phyloP scores from a whole-genome alignment of 2,888 invertebrate species.

The Drosophila tanythrix region DNA sequence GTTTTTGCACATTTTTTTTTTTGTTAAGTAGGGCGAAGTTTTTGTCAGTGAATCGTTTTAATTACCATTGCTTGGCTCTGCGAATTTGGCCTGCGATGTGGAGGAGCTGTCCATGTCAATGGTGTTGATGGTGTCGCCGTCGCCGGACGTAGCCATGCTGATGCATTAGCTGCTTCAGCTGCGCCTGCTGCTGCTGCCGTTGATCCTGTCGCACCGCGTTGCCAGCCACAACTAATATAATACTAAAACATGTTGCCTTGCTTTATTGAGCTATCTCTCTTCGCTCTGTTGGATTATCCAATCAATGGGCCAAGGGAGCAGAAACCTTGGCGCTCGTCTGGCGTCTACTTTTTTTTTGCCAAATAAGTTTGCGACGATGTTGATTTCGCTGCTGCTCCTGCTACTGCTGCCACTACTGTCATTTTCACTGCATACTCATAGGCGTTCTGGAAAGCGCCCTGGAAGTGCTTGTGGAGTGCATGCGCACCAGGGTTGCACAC shows the following conservation, averaged over 20 bases:
- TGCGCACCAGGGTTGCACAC: slow-evolving; percentile 63
- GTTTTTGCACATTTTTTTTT: slow-evolving; percentile 18
- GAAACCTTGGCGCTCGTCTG: slow-evolving; percentile 70
- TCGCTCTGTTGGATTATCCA: slow-evolving; percentile 57
- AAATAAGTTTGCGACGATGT: slow-evolving; percentile 57
- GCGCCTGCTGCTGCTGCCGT: slow-evolving; percentile 18
- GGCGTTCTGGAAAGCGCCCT: slow-evolving; percentile 66
- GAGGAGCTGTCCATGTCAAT: slow-evolving; percentile 91
- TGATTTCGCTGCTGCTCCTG: slow-evolving; percentile 63
- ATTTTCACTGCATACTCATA: slow-evolving; percentile 78
- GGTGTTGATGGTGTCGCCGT: slow-evolving; percentile 89
- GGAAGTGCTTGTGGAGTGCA: slow-evolving; percentile 50
- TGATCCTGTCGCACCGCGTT: slow-evolving; percentile 28
- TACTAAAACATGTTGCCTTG: slow-evolving; percentile 69
- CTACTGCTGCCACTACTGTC: slow-evolving; percentile 70
- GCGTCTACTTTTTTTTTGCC: slow-evolving; percentile 57
- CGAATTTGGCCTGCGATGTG: slow-evolving; percentile 87
- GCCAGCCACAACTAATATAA: slow-evolving; percentile 24
- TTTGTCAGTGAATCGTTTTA: slow-evolving; percentile 35
- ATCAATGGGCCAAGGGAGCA: slow-evolving; percentile 68
- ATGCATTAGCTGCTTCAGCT: slow-evolving; percentile 64
- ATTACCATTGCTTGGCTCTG: slow-evolving; percentile 84
- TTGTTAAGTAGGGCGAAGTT: background rate
- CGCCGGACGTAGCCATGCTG: slow-evolving; percentile 91
- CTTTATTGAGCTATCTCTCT: slow-evolving; percentile 4